Evolutionary conservation across 2,113 vertebrate species (phyloP), one percentile per base, ranked within the genome.

Genomic region (Antechinus stuartii): DNA sequence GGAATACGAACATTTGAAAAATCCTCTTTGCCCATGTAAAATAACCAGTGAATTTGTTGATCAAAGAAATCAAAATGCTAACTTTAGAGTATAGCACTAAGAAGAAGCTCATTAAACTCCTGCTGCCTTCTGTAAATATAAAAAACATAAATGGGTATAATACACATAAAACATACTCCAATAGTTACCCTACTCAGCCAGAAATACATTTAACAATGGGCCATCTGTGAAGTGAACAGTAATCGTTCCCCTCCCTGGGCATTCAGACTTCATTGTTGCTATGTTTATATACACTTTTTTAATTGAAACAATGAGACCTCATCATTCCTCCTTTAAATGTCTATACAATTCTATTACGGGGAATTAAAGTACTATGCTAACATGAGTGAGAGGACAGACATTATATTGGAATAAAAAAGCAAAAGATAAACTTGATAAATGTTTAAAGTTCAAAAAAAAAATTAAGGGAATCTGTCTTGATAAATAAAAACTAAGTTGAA

Each of bases 311-410:
- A n/a, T 2, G 4, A 30, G 91, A 55, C 89, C 30, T 68, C 57
- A 93, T 94, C 24, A 23, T 52, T 1, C n/a, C 4, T 23, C 47
- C 19, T 61, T 91, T 54, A 61, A 26, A 91, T 91, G 90, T 42
- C 3, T 26, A 27, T 56, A 19, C 27, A 14, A 54, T 94, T 57
- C 68, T 89, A 84, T 2, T 56, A 23, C 92, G 49, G 61, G 91
- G 96, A 92, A 92, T 92, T 68, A 94, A 96, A 93, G 54, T 61
- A 61, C 22, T 35, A 92, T 94, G 50, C 90, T 90, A 95, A 49
- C 54, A 93, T 47, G 25, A 35, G 68, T 91, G 23, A 94, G 55
- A 89, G 90, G 96, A 96, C 47, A 14, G 50, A 89, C 22, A 42
- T 0, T 68, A 50, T 35, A 22, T 42, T 94, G 94, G n/a, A 94